These are phyloP conservation scores for Calliphora vomitoria DNA, from an alignment of 2,888 invertebrate species.

Conservation along the genomic window DNA sequence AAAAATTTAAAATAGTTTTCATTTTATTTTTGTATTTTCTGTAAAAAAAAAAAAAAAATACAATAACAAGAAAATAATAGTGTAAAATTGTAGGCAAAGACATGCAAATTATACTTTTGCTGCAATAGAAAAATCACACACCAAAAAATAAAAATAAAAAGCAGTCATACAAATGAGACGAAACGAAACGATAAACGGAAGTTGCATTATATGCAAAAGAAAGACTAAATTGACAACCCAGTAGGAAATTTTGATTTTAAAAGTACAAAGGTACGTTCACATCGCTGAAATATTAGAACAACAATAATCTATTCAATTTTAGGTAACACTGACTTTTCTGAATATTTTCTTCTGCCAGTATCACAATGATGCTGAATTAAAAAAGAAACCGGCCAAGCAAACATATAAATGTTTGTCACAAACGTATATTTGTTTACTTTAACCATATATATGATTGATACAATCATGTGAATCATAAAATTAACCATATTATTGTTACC, in stretches of 20 bases:
- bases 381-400: too few relatives aligned
- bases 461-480: too few relatives aligned
- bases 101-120: slow-evolving; percentile 32
- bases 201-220: not conserved
- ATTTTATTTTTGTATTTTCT: not conserved
- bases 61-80: slow-evolving; percentile 31
- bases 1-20: not conserved
- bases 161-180: not conserved
- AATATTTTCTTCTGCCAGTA: too few relatives aligned
- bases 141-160: not conserved
- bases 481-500: too few relatives aligned
- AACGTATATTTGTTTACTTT: too few relatives aligned
- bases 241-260: slow-evolving; percentile 9
- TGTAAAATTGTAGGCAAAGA: slow-evolving; percentile 14
- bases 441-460: too few relatives aligned
- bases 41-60: not conserved
- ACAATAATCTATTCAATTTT: too few relatives aligned
- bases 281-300: too few relatives aligned
- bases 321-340: too few relatives aligned
- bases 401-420: too few relatives aligned
- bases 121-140: slow-evolving; percentile 3
- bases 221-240: not conserved
- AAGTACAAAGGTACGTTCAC: too few relatives aligned
- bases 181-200: slow-evolving; percentile 37
- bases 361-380: too few relatives aligned